Base-by-base conservation (phyloP, 2,888 invertebrate genomes). In the Malthinus seriepunctatus region DNA sequence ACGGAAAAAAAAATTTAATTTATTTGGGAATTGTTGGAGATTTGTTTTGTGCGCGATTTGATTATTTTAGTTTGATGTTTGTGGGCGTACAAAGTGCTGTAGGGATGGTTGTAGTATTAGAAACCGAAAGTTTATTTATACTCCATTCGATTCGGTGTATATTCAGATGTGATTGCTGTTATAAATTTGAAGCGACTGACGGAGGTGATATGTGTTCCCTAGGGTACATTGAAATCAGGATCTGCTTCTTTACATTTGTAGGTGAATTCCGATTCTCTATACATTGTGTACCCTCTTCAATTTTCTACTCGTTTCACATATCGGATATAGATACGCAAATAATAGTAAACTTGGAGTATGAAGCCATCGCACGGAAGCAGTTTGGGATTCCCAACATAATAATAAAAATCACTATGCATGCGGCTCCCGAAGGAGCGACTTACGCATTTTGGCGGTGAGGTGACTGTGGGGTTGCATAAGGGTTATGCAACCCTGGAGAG, bases 381-480 rank as follows among this genome's bases (percentile, higher is more conserved):
- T 66, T 67, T 63, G 60, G 65, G 70, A 69, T 66, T 71, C 72
- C 71, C 71, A 68, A 63, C 70, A 76, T 79, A 78, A 78, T 76
- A 77, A 77, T 79, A 79, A 79, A 79, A 79, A 79, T 79, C 79
- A 79, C 79, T 78, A 79, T 79, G 78, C 77, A 77, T 71, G 67
- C 67, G 63, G 65, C 60, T 67, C 73, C 72, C 70, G 60, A 46
- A 64, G 67, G 68, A 59, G 67, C 64, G 67, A 67, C 69, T 69
- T 69, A 68, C 67, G 67, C 67, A 65, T 69, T 69, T 68, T 64
- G 57, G 56, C 65, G 59, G 62, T 53, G 60, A 52, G 44, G 62
- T 49, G 60, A 59, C 60, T 57, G 39, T 60, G 68, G 69, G 56
- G 49, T 60, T 67, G 69, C 67, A 76, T 77, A 77, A 78, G 78